Conservation (phyloP, 2,888 invertebrate genomes). For the Perithous albicinctus region DNA sequence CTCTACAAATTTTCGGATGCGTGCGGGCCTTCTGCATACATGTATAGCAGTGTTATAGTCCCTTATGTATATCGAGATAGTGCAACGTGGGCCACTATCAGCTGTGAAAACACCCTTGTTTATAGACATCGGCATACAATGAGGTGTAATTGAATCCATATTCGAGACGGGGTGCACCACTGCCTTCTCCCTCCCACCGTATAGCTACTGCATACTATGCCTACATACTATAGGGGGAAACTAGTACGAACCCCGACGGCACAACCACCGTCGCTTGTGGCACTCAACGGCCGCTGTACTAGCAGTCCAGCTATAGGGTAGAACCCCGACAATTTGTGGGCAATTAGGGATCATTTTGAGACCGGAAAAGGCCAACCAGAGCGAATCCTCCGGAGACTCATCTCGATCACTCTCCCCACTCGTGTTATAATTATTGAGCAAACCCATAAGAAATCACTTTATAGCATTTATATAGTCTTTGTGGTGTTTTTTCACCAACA, state of each 20-base stretch:
- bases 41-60: not conserved
- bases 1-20: not conserved
- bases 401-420: not conserved
- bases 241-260: conserved; percentile 39
- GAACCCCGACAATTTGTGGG: conserved; percentile 80
- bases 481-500: not conserved
- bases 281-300: conserved; percentile 49
- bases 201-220: not conserved
- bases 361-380: conserved; percentile 53
- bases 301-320: conserved; percentile 60
- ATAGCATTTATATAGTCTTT: not conserved
- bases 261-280: conserved; percentile 54
- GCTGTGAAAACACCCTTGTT: conserved; percentile 83
- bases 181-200: conserved; percentile 15
- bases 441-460: not conserved
- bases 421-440: not conserved
- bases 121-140: conserved; percentile 82
- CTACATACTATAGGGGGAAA: not conserved
- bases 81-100: conserved; percentile 74
- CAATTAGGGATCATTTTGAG: conserved; percentile 79
- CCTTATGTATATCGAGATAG: conserved; percentile 31
- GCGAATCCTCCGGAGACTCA: conserved; percentile 12
- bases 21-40: conserved; percentile 16
- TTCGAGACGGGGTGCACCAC: conserved; percentile 71
- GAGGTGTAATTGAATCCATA: conserved; percentile 83